Percentiles rank a stretch among this genome's conserved stretches.
Conservation (phyloP, 1,140 invertebrate species). For the Pogonomyrmex californicus region DNA sequence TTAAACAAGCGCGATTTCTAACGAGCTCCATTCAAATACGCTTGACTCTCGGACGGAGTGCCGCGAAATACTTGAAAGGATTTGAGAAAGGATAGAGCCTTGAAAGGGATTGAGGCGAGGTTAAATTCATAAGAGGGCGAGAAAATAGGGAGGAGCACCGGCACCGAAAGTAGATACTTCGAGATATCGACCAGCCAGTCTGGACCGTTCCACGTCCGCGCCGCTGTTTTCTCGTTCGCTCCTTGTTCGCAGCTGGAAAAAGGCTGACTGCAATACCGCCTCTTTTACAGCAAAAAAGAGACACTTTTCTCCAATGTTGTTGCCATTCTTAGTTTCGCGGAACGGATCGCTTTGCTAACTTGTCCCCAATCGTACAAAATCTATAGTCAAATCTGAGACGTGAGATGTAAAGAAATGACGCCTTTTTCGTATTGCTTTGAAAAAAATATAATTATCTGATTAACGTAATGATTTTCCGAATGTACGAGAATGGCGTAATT, state of each 20-base stretch:
- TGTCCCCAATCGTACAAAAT: neutral
- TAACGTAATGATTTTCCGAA: neutral
- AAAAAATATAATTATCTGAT: neutral
- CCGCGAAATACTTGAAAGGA: conserved; percentile 25
- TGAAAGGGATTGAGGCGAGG: conserved; percentile 63
- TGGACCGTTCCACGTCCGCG: conserved; percentile 78
- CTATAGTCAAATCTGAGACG: neutral
- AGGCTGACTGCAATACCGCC: conserved; percentile 64
- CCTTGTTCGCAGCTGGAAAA: conserved; percentile 73
- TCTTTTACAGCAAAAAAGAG: conserved; percentile 21
- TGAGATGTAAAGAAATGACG: neutral
- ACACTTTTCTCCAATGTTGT: conserved; percentile 27
- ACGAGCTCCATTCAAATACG: neutral
- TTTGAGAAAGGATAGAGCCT: conserved; percentile 49
- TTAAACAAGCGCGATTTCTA: conserved; percentile 25
- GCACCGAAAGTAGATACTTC: conserved; percentile 83
- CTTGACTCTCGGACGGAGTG: neutral
- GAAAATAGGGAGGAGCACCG: conserved; percentile 76
- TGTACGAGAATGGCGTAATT: neutral
- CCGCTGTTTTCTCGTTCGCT: conserved; percentile 78
- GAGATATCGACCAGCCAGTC: conserved; percentile 83
- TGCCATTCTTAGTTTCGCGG: neutral
- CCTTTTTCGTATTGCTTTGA: neutral
- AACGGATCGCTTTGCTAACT: neutral
- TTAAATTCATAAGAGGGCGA: conserved; percentile 73